Evolutionary conservation across 2,888 invertebrate species (phyloP).

Genomic region (Pedicia rivosa): DNA sequence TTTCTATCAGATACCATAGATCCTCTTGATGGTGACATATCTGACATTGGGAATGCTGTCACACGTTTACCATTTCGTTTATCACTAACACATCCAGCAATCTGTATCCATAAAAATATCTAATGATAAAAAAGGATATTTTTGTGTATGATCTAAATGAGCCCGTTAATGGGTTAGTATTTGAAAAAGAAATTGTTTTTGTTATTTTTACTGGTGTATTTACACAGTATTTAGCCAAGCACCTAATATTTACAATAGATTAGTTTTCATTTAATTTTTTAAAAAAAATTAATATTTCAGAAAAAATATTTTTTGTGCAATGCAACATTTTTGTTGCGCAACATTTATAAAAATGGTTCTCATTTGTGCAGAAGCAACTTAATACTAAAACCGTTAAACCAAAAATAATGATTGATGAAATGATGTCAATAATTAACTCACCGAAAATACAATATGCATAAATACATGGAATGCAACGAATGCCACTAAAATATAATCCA

Average conservation of each 20-base stretch:
- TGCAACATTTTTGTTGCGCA: too few relatives aligned
- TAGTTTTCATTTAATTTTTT: neutral
- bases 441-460: conserved; percentile 73
- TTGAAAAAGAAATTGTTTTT: too few relatives aligned
- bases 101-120: conserved; percentile 38
- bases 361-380: too few relatives aligned
- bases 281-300: too few relatives aligned
- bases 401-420: too few relatives aligned
- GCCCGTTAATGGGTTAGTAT: neutral
- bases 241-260: neutral
- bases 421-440: conserved; percentile 26
- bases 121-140: conserved; percentile 14
- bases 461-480: conserved; percentile 82
- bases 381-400: too few relatives aligned
- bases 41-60: conserved; percentile 75
- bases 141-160: neutral
- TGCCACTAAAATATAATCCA: conserved; percentile 74
- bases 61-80: conserved; percentile 53
- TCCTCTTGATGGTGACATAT: conserved; percentile 44
- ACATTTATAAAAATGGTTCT: too few relatives aligned
- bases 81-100: conserved; percentile 62
- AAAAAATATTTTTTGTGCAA: too few relatives aligned
- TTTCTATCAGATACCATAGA: conserved; percentile 52
- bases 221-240: neutral
- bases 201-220: neutral